These are phyloP conservation scores for Platysteira castanea DNA, from an alignment of 2,113 vertebrate genomes.

Conservation along the genomic window DNA sequence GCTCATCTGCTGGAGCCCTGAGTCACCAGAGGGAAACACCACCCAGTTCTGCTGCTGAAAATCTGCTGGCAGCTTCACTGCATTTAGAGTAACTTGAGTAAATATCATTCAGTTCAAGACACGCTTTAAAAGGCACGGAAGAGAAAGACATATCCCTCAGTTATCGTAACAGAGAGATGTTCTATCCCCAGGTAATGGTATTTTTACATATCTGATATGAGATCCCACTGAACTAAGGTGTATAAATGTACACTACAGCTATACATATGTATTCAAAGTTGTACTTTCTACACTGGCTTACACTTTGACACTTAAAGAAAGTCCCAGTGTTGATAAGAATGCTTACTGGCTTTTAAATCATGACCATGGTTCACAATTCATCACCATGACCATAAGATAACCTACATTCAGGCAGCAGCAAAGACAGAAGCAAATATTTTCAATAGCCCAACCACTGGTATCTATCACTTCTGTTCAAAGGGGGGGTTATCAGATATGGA, in stretches of 20 bases:
- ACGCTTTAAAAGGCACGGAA: background rate
- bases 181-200: background rate
- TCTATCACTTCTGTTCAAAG: background rate
- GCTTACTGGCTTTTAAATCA: background rate
- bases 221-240: background rate
- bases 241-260: background rate
- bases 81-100: background rate
- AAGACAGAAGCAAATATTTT: background rate
- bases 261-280: background rate
- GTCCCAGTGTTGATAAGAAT: background rate
- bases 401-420: background rate
- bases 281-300: background rate
- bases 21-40: background rate
- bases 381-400: background rate
- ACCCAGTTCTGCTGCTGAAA: background rate
- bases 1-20: background rate
- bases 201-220: background rate
- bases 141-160: background rate
- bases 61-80: background rate
- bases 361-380: background rate
- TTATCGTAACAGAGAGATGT: background rate
- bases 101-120: background rate
- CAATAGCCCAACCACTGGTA: background rate
- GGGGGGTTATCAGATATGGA: fast-evolving
- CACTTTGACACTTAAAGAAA: background rate